Conservation (phyloP, 2,888 invertebrate genomes). For the Seira ritae region DNA sequence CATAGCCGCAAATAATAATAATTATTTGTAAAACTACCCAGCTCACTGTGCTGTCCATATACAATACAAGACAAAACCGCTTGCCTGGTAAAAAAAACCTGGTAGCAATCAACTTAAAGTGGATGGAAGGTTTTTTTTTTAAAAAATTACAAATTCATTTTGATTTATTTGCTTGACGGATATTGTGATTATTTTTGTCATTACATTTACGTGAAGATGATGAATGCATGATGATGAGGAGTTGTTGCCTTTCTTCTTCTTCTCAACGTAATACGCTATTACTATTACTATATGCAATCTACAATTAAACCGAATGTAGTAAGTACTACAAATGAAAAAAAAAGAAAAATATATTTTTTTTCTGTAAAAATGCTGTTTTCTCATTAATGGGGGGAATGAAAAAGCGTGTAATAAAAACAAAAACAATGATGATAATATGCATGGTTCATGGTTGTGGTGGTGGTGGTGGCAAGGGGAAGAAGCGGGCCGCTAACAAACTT, state of each 20-base stretch:
- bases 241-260: too few species aligned
- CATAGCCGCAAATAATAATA: too few species aligned
- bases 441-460: too few species aligned
- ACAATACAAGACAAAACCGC: neutral
- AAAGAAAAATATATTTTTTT: neutral
- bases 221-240: neutral
- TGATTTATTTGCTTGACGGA: slow-evolving; percentile 21
- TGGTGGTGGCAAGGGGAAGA: neutral
- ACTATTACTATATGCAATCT: neutral
- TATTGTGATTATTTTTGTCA: slow-evolving; percentile 33
- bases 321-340: neutral
- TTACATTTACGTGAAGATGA: neutral
- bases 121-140: neutral
- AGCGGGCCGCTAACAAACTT: neutral
- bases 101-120: too few species aligned
- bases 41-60: neutral
- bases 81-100: neutral
- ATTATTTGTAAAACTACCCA: neutral
- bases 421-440: neutral
- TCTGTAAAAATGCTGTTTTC: neutral
- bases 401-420: neutral
- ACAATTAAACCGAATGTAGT: too few species aligned
- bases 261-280: too few species aligned
- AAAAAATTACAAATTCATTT: slow-evolving; percentile 22
- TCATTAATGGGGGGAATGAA: neutral